These are phyloP conservation scores for Emmelina monodactyla DNA, from an alignment of 2,888 invertebrate genomes.

Conservation along the genomic window DNA sequence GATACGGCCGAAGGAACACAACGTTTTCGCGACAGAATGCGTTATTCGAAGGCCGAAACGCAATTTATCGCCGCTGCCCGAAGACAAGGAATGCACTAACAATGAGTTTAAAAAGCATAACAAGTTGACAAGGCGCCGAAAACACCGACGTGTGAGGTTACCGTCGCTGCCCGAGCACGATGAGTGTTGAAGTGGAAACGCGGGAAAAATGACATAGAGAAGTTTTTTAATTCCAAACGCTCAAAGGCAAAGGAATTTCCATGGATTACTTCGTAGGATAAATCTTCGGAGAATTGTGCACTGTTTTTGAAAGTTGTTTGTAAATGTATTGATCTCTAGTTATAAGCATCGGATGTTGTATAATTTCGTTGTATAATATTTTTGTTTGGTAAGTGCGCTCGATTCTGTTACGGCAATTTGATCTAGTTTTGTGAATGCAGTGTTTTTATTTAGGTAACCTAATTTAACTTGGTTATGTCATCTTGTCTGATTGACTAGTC, in stretches of 20 bases:
- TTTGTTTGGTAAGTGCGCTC: constrained; percentile 1
- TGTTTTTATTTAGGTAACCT: too few relatives aligned
- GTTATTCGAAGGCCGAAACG: constrained; percentile 40
- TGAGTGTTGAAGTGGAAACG: constrained; percentile 33
- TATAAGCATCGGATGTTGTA: background rate
- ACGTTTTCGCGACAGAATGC: constrained; percentile 41
- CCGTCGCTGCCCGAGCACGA: constrained; percentile 47
- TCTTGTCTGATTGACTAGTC: too few relatives aligned
- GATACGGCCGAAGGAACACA: constrained; percentile 41
- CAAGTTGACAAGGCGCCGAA: constrained; percentile 30
- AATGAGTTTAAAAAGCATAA: constrained; percentile 36
- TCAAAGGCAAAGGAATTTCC: background rate
- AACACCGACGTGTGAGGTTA: constrained; percentile 34
- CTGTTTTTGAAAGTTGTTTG: background rate
- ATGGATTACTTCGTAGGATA: background rate
- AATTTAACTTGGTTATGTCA: too few relatives aligned
- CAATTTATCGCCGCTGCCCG: constrained; percentile 41
- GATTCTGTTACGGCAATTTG: background rate
- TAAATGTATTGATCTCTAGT: background rate
- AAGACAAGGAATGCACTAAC: constrained; percentile 49
- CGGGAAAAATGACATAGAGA: background rate
- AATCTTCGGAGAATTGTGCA: background rate
- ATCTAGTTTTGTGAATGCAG: too few relatives aligned
- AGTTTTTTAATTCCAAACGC: background rate
- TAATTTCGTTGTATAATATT: background rate